These are phyloP conservation scores for Sebastes ruberrimus DNA, from an alignment of 2,797 vertebrate species.

Conservation along the genomic window DNA sequence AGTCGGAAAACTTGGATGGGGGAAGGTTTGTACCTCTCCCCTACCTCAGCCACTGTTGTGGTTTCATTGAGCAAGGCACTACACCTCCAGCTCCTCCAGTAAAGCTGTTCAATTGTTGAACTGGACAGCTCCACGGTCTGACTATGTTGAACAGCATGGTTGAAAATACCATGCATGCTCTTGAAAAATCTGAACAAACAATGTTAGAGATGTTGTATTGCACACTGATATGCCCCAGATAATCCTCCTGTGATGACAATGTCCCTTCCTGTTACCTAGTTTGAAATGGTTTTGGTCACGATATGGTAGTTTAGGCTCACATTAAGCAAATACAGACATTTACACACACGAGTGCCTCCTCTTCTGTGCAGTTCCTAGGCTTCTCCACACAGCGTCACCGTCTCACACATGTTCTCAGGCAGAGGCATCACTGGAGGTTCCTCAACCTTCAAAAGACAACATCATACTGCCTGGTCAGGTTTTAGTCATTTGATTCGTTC, in stretches of 20 bases:
- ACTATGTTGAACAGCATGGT: background rate
- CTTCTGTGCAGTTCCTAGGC: slow-evolving; percentile 52
- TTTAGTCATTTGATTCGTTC: background rate
- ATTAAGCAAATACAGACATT: background rate
- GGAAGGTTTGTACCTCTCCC: background rate
- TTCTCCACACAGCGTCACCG: slow-evolving; percentile 74
- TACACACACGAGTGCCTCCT: background rate
- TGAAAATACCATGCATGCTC: background rate
- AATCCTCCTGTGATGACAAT: background rate
- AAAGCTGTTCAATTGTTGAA: slow-evolving; percentile 11
- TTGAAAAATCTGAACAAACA: slow-evolving; percentile 6
- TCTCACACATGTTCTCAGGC: slow-evolving; percentile 62
- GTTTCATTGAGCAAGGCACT: slow-evolving; percentile 64
- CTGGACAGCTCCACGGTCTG: background rate
- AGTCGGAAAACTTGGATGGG: background rate
- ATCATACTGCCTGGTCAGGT: background rate
- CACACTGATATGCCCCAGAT: slow-evolving; percentile 3
- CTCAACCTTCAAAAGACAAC: slow-evolving; percentile 54
- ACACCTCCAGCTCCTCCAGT: slow-evolving; percentile 20
- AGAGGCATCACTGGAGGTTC: slow-evolving; percentile 15
- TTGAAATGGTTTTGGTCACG: background rate
- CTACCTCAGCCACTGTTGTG: background rate
- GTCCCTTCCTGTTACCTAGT: background rate
- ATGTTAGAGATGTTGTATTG: slow-evolving; percentile 24
- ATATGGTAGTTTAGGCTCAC: background rate